Conservation (phyloP, 2,113 vertebrate species). For the Myocastor coypus region DNA sequence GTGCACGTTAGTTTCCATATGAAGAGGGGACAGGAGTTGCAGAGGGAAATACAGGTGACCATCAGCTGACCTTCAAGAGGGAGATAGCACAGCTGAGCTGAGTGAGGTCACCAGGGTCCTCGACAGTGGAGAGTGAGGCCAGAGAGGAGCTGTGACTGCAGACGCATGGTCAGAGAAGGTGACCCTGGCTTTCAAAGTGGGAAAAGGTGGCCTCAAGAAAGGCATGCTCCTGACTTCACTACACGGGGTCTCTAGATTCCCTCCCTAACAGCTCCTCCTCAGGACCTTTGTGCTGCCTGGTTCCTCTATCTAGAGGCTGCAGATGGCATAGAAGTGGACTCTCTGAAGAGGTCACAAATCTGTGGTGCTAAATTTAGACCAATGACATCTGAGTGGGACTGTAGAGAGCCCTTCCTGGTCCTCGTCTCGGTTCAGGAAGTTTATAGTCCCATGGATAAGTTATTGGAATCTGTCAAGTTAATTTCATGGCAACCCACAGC, state of each 20-base stretch:
- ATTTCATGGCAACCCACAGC: no score
- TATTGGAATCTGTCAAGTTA: no score
- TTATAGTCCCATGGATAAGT: no score
- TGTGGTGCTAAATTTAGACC: background rate
- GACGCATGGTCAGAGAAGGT: background rate
- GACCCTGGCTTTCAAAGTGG: background rate
- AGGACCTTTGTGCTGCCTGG: background rate
- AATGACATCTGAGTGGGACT: background rate
- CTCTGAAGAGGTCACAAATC: background rate
- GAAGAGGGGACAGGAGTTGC: background rate
- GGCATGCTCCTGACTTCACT: background rate
- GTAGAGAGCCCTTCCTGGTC: no score
- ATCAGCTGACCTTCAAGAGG: background rate
- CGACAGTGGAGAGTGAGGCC: background rate
- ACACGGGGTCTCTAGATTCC: background rate
- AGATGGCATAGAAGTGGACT: background rate
- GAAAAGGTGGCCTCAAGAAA: background rate
- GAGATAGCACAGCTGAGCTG: background rate
- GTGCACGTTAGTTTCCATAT: background rate
- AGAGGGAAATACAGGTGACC: background rate
- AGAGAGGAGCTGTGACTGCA: no score
- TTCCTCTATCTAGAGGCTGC: background rate
- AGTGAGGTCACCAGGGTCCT: background rate
- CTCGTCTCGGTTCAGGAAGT: no score
- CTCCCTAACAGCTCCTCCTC: background rate